Evolutionary conservation across 2,113 vertebrate species (phyloP).

Genomic region (Mohoua ochrocephala): DNA sequence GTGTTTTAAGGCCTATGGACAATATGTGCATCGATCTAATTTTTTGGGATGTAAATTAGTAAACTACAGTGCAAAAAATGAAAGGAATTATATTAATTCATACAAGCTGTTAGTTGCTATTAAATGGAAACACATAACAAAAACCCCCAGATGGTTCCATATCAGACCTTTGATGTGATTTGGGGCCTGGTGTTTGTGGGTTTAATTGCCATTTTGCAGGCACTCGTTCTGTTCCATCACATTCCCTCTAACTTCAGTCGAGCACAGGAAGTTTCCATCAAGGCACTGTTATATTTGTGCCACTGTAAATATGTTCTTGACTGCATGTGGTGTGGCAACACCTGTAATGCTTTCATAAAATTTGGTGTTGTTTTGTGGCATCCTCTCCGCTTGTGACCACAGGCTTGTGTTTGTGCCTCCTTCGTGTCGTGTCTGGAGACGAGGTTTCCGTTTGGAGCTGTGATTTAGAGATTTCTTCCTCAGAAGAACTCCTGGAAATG

Average conservation of each 20-base stretch:
- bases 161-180: not conserved
- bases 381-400: fast-evolving
- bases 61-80: not conserved
- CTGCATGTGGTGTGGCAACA: not conserved
- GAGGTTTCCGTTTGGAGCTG: not conserved
- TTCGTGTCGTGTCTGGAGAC: not conserved
- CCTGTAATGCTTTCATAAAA: not conserved
- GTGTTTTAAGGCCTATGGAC: not conserved
- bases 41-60: not conserved
- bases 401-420: not conserved
- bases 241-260: not conserved
- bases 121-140: not conserved
- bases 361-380: fast-evolving
- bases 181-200: not conserved
- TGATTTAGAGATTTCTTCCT: not conserved
- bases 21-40: not conserved
- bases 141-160: not conserved
- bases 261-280: not conserved
- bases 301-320: not conserved
- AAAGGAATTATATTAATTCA: not conserved
- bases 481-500: not conserved
- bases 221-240: fast-evolving
- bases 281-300: not conserved
- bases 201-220: not conserved
- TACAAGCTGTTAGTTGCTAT: not conserved